These are phyloP conservation scores for Tipula unca DNA, from an alignment of 2,888 invertebrate genomes.

Conservation along the genomic window DNA sequence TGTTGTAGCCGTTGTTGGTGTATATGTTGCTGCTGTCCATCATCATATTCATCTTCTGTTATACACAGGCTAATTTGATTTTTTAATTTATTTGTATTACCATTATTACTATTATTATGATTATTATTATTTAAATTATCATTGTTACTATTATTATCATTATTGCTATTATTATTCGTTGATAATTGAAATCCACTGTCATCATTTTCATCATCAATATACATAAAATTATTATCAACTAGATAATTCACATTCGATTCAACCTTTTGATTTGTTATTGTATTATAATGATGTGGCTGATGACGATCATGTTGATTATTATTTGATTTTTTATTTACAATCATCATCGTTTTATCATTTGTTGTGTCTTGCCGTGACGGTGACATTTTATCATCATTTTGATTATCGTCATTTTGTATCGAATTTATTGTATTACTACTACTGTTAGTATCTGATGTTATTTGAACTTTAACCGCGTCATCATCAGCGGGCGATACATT, in stretches of 20 bases:
- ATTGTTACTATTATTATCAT: background rate
- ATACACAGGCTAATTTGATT: slow-evolving; percentile 14
- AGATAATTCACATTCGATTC: background rate
- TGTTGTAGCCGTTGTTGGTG: background rate
- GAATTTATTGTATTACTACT: background rate
- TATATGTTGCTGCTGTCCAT: background rate
- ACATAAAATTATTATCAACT: background rate
- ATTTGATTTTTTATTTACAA: background rate
- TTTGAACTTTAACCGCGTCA: background rate
- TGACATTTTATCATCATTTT: background rate
- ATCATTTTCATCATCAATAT: slow-evolving; percentile 17
- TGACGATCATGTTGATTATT: background rate
- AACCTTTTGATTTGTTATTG: background rate
- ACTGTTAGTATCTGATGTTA: background rate
- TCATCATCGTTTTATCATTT: background rate
- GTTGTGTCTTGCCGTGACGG: background rate
- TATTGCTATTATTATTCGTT: background rate
- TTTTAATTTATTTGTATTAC: slow-evolving; percentile 10
- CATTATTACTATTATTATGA: background rate
- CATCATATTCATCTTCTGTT: slow-evolving; percentile 17
- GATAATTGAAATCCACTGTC: background rate
- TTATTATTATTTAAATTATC: slow-evolving; percentile 2
- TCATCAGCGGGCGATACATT: background rate
- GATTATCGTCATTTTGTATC: background rate
- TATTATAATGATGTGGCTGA: background rate